Conservation (phyloP, 1,140 invertebrate species). For the Drosophila bifasciata region DNA sequence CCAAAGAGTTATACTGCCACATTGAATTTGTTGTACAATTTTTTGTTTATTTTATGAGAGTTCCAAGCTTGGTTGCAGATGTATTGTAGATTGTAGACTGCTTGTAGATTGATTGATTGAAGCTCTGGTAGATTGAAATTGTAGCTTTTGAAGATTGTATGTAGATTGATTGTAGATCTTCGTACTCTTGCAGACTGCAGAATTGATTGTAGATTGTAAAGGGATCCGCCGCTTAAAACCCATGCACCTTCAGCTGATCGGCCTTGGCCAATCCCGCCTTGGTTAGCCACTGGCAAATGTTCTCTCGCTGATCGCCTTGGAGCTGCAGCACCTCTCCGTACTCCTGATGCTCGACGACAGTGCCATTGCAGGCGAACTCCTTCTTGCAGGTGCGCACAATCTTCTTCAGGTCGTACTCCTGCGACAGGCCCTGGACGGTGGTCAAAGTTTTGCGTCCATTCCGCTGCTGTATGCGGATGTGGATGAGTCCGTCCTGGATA, state of each 20-base stretch:
- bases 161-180: too few species aligned
- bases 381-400: slow-evolving; percentile 99
- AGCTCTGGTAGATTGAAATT: too few species aligned
- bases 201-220: too few species aligned
- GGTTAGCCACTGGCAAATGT: slow-evolving; percentile 94
- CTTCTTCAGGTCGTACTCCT: slow-evolving; percentile 99
- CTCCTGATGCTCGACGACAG: slow-evolving; percentile 98
- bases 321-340: slow-evolving; percentile 99
- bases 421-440: slow-evolving; percentile 94
- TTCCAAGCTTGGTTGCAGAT: too few species aligned
- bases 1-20: too few species aligned
- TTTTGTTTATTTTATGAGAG: too few species aligned
- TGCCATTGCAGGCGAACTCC: slow-evolving; percentile 99
- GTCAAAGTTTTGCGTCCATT: slow-evolving; percentile 99
- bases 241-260: slow-evolving; percentile 97
- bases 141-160: too few species aligned
- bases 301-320: slow-evolving; percentile 88
- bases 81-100: too few species aligned
- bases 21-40: too few species aligned
- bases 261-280: slow-evolving; percentile 91
- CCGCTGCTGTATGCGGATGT: slow-evolving; percentile 99
- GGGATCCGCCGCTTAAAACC: slow-evolving; percentile 88
- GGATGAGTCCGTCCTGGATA: slow-evolving; percentile 98
- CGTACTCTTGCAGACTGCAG: too few species aligned
- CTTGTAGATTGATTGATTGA: too few species aligned